Conservation (phyloP, 2,113 vertebrate species). For the Mesembrinibis cayennensis region DNA sequence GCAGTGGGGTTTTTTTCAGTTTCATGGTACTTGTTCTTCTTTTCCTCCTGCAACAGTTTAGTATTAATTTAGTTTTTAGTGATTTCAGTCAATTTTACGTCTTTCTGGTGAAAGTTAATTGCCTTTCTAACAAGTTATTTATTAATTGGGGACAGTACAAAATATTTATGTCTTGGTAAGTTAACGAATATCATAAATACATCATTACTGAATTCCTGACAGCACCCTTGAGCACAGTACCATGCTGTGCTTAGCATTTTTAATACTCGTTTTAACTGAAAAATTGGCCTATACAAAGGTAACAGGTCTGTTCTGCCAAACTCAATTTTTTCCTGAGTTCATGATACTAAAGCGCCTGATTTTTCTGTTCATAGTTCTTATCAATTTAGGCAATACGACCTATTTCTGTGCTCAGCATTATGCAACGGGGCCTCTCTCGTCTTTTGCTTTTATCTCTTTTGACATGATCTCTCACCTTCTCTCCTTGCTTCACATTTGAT, state of each 20-base stretch:
- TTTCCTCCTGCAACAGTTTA: background rate
- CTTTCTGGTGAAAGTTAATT: background rate
- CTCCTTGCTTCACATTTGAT: background rate
- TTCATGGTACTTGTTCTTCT: background rate
- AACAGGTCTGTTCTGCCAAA: background rate
- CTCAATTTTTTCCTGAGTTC: background rate
- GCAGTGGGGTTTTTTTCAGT: background rate
- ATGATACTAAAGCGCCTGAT: background rate
- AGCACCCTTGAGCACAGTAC: background rate
- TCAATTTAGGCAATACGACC: background rate
- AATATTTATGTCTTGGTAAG: background rate
- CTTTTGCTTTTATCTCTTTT: background rate
- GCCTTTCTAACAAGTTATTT: background rate
- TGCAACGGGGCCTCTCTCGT: background rate
- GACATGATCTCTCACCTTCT: background rate
- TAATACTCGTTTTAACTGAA: background rate
- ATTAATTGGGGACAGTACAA: background rate
- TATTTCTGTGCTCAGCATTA: background rate
- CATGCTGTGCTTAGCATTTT: background rate
- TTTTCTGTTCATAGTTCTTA: background rate
- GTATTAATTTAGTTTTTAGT: background rate
- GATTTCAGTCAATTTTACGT: rapidly evolving
- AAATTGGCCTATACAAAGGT: background rate
- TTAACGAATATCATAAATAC: background rate
- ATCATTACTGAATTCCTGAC: background rate